Conservation (phyloP, 1,140 invertebrate genomes). For the Notospermus geniculatus region DNA sequence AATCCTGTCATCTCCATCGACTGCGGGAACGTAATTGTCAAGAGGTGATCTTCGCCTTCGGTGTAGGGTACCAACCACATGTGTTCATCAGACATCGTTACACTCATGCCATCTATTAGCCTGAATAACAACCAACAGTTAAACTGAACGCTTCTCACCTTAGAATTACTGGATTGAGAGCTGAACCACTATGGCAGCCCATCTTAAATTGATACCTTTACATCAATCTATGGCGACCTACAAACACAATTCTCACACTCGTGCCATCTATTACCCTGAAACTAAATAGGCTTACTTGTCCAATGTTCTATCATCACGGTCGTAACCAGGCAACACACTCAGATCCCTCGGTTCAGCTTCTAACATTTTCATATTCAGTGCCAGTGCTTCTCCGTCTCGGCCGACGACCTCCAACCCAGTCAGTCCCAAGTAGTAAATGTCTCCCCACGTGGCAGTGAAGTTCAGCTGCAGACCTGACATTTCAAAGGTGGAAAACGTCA, state of each 20-base stretch:
- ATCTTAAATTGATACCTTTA: too few relatives aligned
- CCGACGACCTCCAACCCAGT: conserved; percentile 59
- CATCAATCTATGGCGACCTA: too few relatives aligned
- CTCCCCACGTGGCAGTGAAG: conserved; percentile 59
- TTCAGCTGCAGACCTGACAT: conserved; percentile 54
- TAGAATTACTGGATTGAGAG: too few relatives aligned
- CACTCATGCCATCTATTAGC: conserved; percentile 55
- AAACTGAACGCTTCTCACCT: too few relatives aligned
- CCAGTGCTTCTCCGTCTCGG: conserved; percentile 50
- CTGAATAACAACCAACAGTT: conserved; percentile 39
- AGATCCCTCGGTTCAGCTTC: conserved; percentile 48
- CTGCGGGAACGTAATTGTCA: conserved; percentile 45
- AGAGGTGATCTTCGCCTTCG: conserved; percentile 39
- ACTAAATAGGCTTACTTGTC: conserved; percentile 48
- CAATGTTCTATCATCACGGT: conserved; percentile 49
- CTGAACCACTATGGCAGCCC: too few relatives aligned
- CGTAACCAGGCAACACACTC: conserved; percentile 46
- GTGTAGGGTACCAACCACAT: conserved; percentile 61
- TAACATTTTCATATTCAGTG: conserved; percentile 40
- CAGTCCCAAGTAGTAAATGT: conserved; percentile 55
- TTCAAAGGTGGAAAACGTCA: not conserved
- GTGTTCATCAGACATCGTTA: conserved; percentile 55
- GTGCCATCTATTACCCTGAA: conserved; percentile 57
- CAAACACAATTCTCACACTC: too few relatives aligned
- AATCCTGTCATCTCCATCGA: conserved; percentile 57